Base-by-base conservation (phyloP, 2,113 vertebrate genomes). In the Pollimyrus isidori region DNA sequence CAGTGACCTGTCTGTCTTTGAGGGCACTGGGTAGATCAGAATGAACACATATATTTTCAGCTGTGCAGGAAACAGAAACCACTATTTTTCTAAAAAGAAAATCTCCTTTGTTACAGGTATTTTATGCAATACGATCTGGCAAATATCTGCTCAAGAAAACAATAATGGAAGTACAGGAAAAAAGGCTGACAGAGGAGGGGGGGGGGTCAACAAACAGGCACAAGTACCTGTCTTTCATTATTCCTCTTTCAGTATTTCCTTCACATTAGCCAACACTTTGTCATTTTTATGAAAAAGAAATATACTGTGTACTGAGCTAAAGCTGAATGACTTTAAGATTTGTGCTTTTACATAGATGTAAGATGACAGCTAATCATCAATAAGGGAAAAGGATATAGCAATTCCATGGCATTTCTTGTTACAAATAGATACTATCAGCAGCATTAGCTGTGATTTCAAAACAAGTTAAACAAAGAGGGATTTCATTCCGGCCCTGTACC, bases 381-480 rank as follows among this genome's bases (percentile, higher is more conserved):
- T 30, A 65, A 58, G 13, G 23, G 49, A 7, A 7, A 82, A 19
- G 48, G 19, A 11, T 76, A 39, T 52, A 21, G 76, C 52, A 49
- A 62, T 82, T 89, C 11, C 30, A 7, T 46, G 85, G 52, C 46
- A 85, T 65, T 83, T 73, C 86, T 88, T 30, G 6, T 89, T 49
- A 9, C 19, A 9, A 84, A 56, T 35, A 56, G 87, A 46, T 80
- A 46, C 48, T 46, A 87, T 84, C 2, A 87, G 39, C 52, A 39
- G 53, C 62, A 58, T 50, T 76, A 88, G 69, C 53, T 42, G 7
- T 26, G 42, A 73, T 89, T 88, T 89, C 53, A 52, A 80, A n/a
- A 17, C 49, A 80, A 58, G 50, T 90, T 89, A 90, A 86, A 39
- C 49, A 58, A 86, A 88, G 53, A 86, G 83, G 15, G 90, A 92